Evolutionary conservation across 53 echinoderm and acorn worm genomes (phyloP), one percentile per base, ranked within the genome.

Genomic region (Holothuria leucospilota): DNA sequence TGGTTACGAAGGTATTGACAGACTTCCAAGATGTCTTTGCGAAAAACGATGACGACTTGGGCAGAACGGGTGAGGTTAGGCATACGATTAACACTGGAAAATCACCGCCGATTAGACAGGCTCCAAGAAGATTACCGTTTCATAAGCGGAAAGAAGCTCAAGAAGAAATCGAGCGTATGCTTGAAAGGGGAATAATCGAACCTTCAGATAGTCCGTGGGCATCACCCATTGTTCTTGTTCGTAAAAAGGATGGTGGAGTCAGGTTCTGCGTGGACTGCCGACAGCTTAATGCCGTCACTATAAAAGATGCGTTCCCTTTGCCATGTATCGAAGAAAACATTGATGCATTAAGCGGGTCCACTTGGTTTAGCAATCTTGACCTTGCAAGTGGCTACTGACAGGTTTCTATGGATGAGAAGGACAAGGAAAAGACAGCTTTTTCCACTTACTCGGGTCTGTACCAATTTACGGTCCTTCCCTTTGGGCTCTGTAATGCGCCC

Each of bases 401-500:
- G 69, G 69, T 69, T 39, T 20, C 12, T 13, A 69, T 25, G 29
- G 20, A 25, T 34, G 69, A 69, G 38, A 39, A 69, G 39, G 69
- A 69, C 30, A 69, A 69, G 69, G 30, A 13, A 29, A 69, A 25
- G 28, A 69, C 26, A 1, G 69, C 30, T 14, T 69, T 69, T 29
- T 0, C 69, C 13, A 29, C 69, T 2, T 8, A 25, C 51, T 67
- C 46, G 68, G 68, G 51, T 8, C 10, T 61, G 5, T 85, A 69
- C 26, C 59, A 59, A 16, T 71, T 69, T 59, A 66, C 23, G 46
- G 85, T 85, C 16, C 68, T 84, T 52, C 67, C 84, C 12, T 67
- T 85, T 23, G 85, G 58, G 26, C 49, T 85, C 25, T 66, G 68
- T 24, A 85, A 85, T 6, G 85, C 85, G 20, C 85, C 71, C 5